phyloP scores from a whole-genome alignment of 2,113 vertebrate genomes.

The human region DNA sequence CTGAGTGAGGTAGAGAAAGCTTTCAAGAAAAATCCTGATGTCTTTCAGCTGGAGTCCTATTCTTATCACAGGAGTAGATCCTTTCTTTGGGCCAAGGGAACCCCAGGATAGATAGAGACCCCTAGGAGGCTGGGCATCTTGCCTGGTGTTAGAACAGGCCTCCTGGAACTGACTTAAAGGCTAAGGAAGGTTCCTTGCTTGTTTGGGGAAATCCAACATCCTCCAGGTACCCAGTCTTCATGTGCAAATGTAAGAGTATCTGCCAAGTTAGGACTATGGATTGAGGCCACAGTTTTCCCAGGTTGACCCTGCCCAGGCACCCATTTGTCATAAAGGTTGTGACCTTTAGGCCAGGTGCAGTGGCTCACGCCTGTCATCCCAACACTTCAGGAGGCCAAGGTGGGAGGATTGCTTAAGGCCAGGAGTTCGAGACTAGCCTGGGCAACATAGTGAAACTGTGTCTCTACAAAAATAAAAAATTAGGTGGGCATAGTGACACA shows the following conservation, averaged over 20 bases:
- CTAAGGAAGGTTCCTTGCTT: neutral
- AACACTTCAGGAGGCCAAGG: no score
- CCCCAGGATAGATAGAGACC: neutral
- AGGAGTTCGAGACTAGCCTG: no score
- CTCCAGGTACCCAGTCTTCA: neutral
- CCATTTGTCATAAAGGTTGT: neutral
- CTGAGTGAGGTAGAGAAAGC: neutral
- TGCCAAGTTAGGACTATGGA: neutral
- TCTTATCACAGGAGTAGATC: neutral
- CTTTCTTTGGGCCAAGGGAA: neutral
- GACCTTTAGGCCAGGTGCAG: no score
- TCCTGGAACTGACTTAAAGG: neutral
- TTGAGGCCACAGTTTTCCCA: neutral
- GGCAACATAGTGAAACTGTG: no score
- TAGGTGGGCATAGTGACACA: no score
- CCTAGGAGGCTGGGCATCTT: neutral
- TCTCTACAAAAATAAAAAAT: no score
- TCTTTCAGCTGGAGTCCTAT: neutral
- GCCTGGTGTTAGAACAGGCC: neutral
- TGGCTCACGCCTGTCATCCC: no score
- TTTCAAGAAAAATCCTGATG: neutral
- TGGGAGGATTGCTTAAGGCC: no score
- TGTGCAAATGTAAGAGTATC: neutral
- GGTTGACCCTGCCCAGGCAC: neutral
- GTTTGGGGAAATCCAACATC: neutral